Conservation (phyloP, 2,113 vertebrate genomes). For the Aplodontia rufa region DNA sequence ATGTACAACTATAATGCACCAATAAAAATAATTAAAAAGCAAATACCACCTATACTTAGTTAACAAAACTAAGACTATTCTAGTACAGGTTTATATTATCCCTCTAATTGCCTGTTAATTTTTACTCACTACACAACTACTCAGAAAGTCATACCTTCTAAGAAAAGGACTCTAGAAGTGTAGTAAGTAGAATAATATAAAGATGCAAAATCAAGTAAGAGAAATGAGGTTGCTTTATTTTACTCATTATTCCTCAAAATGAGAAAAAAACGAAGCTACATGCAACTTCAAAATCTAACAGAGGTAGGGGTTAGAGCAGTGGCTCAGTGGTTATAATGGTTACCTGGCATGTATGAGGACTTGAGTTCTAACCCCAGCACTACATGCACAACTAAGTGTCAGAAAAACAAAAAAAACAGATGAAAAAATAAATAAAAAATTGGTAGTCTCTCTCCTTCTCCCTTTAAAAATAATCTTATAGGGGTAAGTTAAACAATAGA, state of each 20-base stretch:
- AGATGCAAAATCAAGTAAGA: neutral
- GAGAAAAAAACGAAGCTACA: neutral
- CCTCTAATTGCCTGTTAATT: neutral
- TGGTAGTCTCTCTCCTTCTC: too few species aligned
- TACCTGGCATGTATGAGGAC: too few species aligned
- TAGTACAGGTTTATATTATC: neutral
- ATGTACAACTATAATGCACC: too few species aligned
- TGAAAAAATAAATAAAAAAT: too few species aligned
- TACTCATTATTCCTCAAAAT: neutral
- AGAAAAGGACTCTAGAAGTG: neutral
- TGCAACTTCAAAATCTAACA: neutral
- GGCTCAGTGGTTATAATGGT: too few species aligned
- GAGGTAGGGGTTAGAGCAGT: too few species aligned
- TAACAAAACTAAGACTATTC: neutral
- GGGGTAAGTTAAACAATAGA: neutral
- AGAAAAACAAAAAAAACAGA: too few species aligned
- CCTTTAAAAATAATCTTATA: too few species aligned
- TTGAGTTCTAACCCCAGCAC: too few species aligned
- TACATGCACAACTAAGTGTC: too few species aligned
- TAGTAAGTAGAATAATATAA: neutral
- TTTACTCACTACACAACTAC: neutral
- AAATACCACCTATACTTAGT: neutral
- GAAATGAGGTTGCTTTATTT: neutral
- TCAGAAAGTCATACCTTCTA: neutral
- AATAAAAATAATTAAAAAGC: too few species aligned